Conservation (phyloP, 2,797 vertebrate genomes). For the Thaleichthys pacificus region DNA sequence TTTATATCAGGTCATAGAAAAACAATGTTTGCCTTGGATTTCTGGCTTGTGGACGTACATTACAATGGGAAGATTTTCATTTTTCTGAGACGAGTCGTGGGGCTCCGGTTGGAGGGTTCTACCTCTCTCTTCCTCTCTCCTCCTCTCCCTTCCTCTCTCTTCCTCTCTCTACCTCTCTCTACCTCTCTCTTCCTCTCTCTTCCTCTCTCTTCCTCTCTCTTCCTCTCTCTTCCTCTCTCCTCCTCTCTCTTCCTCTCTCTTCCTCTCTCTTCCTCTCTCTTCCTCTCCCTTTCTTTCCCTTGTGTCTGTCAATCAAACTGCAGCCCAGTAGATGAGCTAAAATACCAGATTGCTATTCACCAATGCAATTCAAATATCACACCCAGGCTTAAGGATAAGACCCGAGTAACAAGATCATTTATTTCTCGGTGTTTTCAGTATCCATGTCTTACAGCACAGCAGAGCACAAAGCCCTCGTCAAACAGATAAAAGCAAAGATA, state of each 20-base stretch:
- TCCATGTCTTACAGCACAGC: slow-evolving; percentile 88
- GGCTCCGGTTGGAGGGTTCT: slow-evolving; percentile 79
- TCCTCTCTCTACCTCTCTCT: slow-evolving; percentile 38
- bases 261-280: slow-evolving; percentile 52
- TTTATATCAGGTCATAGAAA: slow-evolving; percentile 73
- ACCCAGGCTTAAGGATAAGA: slow-evolving; percentile 93
- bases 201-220: slow-evolving; percentile 5
- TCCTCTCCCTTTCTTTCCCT: slow-evolving; percentile 28
- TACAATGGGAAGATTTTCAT: slow-evolving; percentile 94
- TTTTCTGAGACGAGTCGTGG: slow-evolving; percentile 87
- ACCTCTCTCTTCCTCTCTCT: slow-evolving; percentile 3
- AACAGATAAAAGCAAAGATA: slow-evolving; percentile 88
- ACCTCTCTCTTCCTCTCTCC: slow-evolving; percentile 57
- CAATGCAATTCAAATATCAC: slow-evolving; percentile 87
- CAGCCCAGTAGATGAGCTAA: slow-evolving; percentile 86
- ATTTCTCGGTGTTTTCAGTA: slow-evolving; percentile 89
- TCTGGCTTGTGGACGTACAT: slow-evolving; percentile 89
- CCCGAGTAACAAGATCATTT: slow-evolving; percentile 98
- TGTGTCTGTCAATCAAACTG: slow-evolving; percentile 67
- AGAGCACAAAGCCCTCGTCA: slow-evolving; percentile 88
- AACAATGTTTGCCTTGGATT: slow-evolving; percentile 89
- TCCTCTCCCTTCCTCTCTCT: slow-evolving; percentile 9
- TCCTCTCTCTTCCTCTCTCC: slow-evolving; percentile 57
- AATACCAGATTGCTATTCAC: slow-evolving; percentile 99
- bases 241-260: slow-evolving; percentile 14